Percentiles rank a stretch among this genome's conserved stretches.
Evolutionary conservation across 2,888 invertebrate genomes (phyloP).

Genomic region (Limnephilus rhombicus): DNA sequence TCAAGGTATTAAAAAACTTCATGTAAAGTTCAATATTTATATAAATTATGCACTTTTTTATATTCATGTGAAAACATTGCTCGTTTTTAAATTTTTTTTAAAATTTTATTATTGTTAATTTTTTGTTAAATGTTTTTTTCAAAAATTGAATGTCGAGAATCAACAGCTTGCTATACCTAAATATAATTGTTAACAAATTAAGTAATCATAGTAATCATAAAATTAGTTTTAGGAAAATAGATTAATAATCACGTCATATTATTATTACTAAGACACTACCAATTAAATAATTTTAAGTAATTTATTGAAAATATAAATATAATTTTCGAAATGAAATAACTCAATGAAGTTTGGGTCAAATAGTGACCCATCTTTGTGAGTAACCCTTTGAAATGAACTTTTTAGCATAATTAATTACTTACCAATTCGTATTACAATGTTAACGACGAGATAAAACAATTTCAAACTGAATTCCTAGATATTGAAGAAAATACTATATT

Average conservation of each 20-base stretch:
- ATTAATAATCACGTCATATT: conserved; percentile 34
- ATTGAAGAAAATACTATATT: too few relatives aligned
- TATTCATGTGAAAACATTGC: background rate
- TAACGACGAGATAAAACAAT: too few relatives aligned
- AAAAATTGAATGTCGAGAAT: background rate
- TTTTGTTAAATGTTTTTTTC: background rate
- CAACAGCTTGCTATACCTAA: background rate
- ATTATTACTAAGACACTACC: background rate
- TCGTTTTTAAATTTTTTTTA: background rate
- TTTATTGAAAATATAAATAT: background rate
- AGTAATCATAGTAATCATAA: background rate
- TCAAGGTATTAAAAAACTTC: background rate
- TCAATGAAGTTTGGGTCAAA: background rate
- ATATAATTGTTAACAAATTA: background rate
- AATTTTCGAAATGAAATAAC: background rate
- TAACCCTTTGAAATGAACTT: background rate
- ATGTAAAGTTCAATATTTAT: background rate
- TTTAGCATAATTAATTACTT: background rate
- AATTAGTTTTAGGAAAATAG: background rate
- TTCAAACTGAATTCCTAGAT: too few relatives aligned
- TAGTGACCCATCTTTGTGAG: background rate
- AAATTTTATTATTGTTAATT: background rate
- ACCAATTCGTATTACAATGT: background rate
- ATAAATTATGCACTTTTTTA: background rate
- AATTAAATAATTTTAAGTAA: background rate